These are phyloP conservation scores for Pelvicachromis taeniatus DNA, from an alignment of 2,113 vertebrate genomes.

Conservation along the genomic window DNA sequence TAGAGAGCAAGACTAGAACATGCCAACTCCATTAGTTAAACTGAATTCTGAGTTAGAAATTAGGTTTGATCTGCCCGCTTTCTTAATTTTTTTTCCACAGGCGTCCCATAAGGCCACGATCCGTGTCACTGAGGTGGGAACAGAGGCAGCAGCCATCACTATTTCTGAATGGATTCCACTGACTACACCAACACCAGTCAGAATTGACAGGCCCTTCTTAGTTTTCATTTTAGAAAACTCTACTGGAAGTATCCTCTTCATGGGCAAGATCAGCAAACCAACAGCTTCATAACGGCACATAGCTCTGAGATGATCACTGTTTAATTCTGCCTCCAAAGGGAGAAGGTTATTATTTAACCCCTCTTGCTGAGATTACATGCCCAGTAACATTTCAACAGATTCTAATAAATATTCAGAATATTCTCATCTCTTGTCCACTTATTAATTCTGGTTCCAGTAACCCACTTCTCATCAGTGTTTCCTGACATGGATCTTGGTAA, in stretches of 20 bases:
- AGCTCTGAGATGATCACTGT: accelerated
- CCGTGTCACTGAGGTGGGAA: constrained; percentile 72
- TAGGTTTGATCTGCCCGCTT: neutral
- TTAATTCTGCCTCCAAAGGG: neutral
- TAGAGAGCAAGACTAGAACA: neutral
- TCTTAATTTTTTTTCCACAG: constrained; percentile 40
- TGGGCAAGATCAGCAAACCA: constrained; percentile 75
- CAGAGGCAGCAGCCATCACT: constrained; percentile 57
- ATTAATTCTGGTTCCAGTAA: neutral
- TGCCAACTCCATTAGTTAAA: neutral
- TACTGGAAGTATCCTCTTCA: constrained; percentile 75
- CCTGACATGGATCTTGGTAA: no score
- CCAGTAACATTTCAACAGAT: neutral
- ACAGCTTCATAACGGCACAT: neutral
- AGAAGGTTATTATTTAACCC: neutral
- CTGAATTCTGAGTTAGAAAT: neutral
- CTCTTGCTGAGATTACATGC: neutral
- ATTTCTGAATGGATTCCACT: neutral
- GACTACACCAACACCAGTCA: constrained; percentile 4
- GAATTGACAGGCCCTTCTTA: constrained; percentile 73
- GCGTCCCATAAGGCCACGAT: constrained; percentile 72
- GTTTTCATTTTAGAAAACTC: constrained; percentile 66
- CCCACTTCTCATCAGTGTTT: no score
- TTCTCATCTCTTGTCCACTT: neutral
- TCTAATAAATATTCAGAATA: neutral